phyloP scores from a whole-genome alignment of 2,888 invertebrate genomes.

The Trissoscelio sp. region DNA sequence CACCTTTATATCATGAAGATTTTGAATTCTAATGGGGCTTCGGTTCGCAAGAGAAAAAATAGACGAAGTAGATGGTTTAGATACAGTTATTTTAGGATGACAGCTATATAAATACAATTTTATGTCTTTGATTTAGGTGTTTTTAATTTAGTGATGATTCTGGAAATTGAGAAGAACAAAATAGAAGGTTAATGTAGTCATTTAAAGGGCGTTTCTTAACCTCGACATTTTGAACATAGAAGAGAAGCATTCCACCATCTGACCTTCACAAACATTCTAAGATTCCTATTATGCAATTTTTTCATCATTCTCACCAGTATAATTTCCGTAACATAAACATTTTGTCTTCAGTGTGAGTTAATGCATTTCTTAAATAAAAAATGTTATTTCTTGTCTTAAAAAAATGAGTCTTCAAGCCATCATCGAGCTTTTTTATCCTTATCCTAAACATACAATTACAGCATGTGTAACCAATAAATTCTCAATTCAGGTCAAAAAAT shows the following conservation, averaged over 20 bases:
- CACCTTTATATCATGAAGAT: neutral
- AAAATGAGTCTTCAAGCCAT: neutral
- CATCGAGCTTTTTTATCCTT: neutral
- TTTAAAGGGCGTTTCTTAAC: neutral
- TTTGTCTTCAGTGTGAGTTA: no score
- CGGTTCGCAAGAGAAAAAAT: conserved; percentile 42
- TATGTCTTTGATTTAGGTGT: conserved; percentile 59
- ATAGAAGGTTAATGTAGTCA: conserved; percentile 31
- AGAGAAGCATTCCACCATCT: neutral
- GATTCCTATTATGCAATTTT: neutral
- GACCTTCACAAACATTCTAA: no score
- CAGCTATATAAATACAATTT: conserved; percentile 62
- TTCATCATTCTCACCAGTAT: no score
- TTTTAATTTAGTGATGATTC: conserved; percentile 59
- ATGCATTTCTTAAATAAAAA: no score
- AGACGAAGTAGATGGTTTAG: conserved; percentile 55
- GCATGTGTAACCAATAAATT: conserved; percentile 7
- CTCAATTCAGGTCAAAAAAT: conserved; percentile 3
- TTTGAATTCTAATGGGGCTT: conserved; percentile 33
- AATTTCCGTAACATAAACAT: no score
- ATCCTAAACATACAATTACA: neutral
- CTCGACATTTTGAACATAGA: neutral
- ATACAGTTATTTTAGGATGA: conserved; percentile 62
- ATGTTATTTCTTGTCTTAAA: neutral
- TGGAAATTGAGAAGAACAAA: conserved; percentile 20